Percentiles rank a stretch among this genome's conserved stretches.
Evolutionary conservation across 2,888 invertebrate species (phyloP).

Genomic region (Orthosia incerta): DNA sequence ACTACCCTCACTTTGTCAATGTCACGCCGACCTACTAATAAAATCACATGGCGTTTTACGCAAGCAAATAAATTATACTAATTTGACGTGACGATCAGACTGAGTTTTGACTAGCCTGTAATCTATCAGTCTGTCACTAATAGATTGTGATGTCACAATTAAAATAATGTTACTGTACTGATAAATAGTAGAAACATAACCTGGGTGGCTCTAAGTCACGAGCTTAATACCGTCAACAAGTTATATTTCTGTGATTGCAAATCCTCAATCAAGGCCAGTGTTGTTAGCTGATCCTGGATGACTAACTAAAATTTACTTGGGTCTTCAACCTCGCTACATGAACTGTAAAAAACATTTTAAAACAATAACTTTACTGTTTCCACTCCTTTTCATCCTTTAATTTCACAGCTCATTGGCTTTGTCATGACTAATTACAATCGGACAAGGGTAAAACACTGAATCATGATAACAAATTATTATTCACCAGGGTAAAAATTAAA

Average conservation of each 20-base stretch:
- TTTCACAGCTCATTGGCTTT: slow-evolving; percentile 27
- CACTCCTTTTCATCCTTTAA: not conserved
- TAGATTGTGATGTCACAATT: not conserved
- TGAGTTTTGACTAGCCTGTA: not conserved
- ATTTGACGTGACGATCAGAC: not conserved
- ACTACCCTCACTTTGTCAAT: slow-evolving; percentile 29
- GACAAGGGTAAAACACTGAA: slow-evolving; percentile 13
- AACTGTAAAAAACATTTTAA: not conserved
- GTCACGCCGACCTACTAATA: slow-evolving; percentile 35
- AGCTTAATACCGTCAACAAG: too few species aligned
- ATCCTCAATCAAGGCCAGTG: too few species aligned
- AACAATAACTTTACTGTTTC: not conserved
- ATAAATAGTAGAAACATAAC: too few species aligned
- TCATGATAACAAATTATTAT: slow-evolving; percentile 11
- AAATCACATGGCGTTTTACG: slow-evolving; percentile 8
- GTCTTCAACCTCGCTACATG: not conserved
- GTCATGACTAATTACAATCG: slow-evolving; percentile 27
- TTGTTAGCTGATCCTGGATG: not conserved
- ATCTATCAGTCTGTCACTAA: not conserved
- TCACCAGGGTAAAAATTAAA: not conserved
- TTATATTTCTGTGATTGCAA: too few species aligned
- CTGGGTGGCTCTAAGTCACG: too few species aligned
- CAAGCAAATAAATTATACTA: slow-evolving; percentile 19
- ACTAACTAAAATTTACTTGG: not conserved
- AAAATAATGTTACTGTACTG: too few species aligned